Conservation (phyloP, 2,113 vertebrate genomes). For the Corynorhinus townsendii region DNA sequence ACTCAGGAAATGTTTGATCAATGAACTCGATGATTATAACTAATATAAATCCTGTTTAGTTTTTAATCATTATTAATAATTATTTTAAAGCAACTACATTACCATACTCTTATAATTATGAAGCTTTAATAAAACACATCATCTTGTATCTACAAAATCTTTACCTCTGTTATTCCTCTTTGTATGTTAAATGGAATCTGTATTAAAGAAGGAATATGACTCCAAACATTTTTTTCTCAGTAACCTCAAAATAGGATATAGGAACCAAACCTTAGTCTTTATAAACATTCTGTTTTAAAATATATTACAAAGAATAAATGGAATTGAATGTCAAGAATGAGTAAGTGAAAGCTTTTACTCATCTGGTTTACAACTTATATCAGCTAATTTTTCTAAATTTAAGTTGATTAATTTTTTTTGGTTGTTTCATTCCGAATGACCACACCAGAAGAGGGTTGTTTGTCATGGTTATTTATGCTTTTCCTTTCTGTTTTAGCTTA, state of each 20-base stretch:
- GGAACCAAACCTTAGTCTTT: conserved; percentile 40
- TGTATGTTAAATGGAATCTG: neutral
- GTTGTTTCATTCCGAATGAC: conserved; percentile 67
- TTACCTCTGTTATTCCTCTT: conserved; percentile 19
- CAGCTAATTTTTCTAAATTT: conserved; percentile 68
- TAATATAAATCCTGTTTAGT: neutral
- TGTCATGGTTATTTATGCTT: conserved; percentile 67
- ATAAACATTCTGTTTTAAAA: conserved; percentile 67
- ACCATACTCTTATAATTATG: conserved; percentile 14
- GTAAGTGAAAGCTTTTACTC: conserved; percentile 57
- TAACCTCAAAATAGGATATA: conserved; percentile 6
- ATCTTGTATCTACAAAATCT: neutral
- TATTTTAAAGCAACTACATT: conserved; percentile 20
- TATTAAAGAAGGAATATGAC: conserved; percentile 13
- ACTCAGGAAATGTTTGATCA: conserved; percentile 7
- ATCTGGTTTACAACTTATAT: conserved; percentile 66
- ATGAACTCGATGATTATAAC: neutral
- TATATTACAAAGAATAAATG: conserved; percentile 72
- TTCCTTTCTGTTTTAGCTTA: conserved; percentile 58
- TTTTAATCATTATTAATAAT: conserved; percentile 44
- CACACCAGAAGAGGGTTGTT: conserved; percentile 49
- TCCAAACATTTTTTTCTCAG: neutral
- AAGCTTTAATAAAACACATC: conserved; percentile 33
- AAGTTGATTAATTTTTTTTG: conserved; percentile 63
- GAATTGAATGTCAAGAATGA: conserved; percentile 54